Evolutionary conservation across 1,140 invertebrate species (phyloP).

Genomic region (Heliconius melpomene): DNA sequence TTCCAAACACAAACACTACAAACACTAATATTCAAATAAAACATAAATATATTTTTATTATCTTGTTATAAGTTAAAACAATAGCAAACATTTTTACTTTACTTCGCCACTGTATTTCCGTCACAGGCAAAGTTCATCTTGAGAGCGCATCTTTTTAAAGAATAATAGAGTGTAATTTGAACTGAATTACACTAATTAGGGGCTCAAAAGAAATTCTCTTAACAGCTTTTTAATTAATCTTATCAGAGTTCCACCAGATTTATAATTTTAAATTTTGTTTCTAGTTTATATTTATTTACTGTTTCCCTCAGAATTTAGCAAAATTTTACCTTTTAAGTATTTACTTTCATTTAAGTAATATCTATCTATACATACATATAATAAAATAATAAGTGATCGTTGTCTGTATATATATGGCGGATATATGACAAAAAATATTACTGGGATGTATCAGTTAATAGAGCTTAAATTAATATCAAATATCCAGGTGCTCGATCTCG

Average conservation of each 20-base stretch:
- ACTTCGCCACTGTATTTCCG: neutral
- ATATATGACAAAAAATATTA: no score
- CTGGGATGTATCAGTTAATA: no score
- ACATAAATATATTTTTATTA: neutral
- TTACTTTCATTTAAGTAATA: no score
- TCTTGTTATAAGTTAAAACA: neutral
- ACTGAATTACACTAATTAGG: conserved; percentile 21
- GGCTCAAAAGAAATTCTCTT: conserved; percentile 6
- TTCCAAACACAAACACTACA: no score
- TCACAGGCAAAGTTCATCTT: conserved; percentile 10
- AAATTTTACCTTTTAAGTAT: no score
- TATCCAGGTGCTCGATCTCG: no score
- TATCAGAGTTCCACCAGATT: neutral
- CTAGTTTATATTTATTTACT: neutral
- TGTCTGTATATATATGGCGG: no score
- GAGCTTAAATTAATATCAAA: rapidly evolving
- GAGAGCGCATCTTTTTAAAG: conserved; percentile 13
- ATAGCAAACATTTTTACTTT: neutral
- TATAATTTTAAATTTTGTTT: neutral
- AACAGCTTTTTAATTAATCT: conserved; percentile 18
- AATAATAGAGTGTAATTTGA: conserved; percentile 20
- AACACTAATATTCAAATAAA: neutral
- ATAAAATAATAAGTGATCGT: no score
- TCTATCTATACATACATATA: no score
- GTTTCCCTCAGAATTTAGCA: neutral